A percentile compares a stretch with the other conserved stretches of the same genome.
These are phyloP conservation scores for Metaphire vulgaris DNA, from an alignment of 1,140 invertebrate genomes.

Conservation along the genomic window DNA sequence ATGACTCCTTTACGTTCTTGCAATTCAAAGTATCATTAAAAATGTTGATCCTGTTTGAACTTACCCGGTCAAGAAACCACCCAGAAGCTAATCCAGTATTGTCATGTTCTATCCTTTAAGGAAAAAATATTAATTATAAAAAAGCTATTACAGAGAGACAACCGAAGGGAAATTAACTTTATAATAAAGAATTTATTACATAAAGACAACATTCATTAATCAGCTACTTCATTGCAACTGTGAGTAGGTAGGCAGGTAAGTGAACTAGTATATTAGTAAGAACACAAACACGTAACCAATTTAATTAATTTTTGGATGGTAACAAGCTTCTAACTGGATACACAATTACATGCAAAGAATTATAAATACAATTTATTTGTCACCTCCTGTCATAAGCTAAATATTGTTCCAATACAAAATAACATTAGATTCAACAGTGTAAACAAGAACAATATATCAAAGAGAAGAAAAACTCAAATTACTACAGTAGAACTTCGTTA, in stretches of 20 bases:
- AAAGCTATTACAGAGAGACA: not conserved
- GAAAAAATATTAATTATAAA: conserved; percentile 14
- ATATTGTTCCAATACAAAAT: conserved; percentile 2
- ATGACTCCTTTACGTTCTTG: not conserved
- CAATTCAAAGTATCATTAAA: conserved; percentile 6
- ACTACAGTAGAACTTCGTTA: too few species aligned
- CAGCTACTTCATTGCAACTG: not conserved
- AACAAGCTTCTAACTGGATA: too few species aligned
- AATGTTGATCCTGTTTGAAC: conserved; percentile 13
- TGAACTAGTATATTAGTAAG: too few species aligned
- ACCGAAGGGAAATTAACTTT: not conserved
- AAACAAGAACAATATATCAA: not conserved
- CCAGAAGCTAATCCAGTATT: conserved; percentile 50
- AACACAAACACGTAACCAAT: too few species aligned
- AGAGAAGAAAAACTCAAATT: too few species aligned
- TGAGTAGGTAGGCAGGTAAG: not conserved
- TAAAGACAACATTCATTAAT: not conserved
- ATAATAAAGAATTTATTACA: not conserved
- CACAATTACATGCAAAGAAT: too few species aligned
- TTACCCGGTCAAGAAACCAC: conserved; percentile 52
- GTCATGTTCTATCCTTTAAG: conserved; percentile 48
- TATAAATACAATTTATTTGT: too few species aligned
- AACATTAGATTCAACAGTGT: not conserved
- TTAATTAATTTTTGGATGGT: too few species aligned
- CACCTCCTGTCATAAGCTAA: too few species aligned